These are phyloP conservation scores for Danio tinwini DNA, from an alignment of 2,797 vertebrate genomes.

Conservation along the genomic window DNA sequence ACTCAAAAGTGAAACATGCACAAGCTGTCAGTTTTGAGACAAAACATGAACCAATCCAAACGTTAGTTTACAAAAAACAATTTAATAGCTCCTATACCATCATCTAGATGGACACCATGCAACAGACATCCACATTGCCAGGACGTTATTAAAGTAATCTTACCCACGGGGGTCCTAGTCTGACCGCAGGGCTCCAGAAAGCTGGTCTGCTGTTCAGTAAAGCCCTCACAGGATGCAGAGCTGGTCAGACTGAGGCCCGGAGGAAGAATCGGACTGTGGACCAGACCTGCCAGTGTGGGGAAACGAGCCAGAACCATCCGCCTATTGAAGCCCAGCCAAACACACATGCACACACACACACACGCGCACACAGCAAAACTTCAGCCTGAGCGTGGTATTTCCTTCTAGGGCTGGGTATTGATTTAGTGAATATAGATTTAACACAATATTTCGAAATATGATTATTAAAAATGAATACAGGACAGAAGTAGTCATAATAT, in stretches of 20 bases:
- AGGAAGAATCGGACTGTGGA: conserved; percentile 79
- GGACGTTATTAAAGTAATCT: conserved; percentile 57
- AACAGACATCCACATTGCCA: not conserved
- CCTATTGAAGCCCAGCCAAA: conserved; percentile 75
- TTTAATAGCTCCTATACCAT: not conserved
- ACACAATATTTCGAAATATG: too few relatives aligned
- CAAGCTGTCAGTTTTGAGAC: not conserved
- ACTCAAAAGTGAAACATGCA: conserved; percentile 50
- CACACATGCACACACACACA: conserved; percentile 62
- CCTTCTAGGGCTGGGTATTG: too few relatives aligned
- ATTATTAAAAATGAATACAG: too few relatives aligned
- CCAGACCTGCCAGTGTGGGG: conserved; percentile 82
- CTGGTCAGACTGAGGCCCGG: conserved; percentile 82
- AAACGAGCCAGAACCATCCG: conserved; percentile 86
- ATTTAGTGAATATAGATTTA: not conserved
- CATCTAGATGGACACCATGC: not conserved
- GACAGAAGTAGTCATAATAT: too few relatives aligned
- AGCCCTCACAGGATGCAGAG: conserved; percentile 82
- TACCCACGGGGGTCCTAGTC: conserved; percentile 82
- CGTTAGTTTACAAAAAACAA: not conserved
- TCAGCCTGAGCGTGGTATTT: not conserved
- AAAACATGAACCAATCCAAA: not conserved
- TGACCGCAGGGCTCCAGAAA: conserved; percentile 83
- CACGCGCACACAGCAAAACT: conserved; percentile 60
- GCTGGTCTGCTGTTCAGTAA: conserved; percentile 85